Evolutionary conservation across 2,888 invertebrate genomes (phyloP), one percentile per base, ranked within the genome.

Genomic region (Stenodera caucasica): DNA sequence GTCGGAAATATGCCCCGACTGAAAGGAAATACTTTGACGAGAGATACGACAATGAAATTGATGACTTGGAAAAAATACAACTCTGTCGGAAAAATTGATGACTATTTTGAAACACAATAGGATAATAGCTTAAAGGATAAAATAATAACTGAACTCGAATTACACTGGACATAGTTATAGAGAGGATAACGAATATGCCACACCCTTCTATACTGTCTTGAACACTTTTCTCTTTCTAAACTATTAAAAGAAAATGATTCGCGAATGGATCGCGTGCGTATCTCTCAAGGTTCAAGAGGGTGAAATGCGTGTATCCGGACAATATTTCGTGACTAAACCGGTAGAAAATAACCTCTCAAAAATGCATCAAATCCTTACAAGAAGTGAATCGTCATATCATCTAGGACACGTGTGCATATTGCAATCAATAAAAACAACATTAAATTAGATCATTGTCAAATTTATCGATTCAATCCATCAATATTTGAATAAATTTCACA

Each of bases 361-460:
- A 62, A 63, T 59, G 59, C 57, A 63, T 59, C 60, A 61, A 49
- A 30, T 49, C 58, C 50, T 56, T n/a, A n/a, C 30, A 33, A 26
- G 26, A 58, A 61, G 40, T 62, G 59, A 63, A 57, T 58, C 60
- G 49, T 60, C 63, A 60, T 60, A 58, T 40, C 18, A 58, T 58
- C 62, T 53, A 26, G 15, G 14, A 55, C 59, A 57, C 55, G 59
- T 63, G 59, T 40, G n/a, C n/a, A n/a, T n/a, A 26, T 26, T 26
- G 2, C 26, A 26, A 26, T 26, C 26, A 26, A 26, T 26, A 26
- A 26, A 26, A 4, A 5, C 26, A 26, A 26, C 5, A 2, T 26
- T 26, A 5, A 26, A 26, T 26, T n/a, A n/a, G n/a, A 26, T 5
- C 26, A 26, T 26, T n/a, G n/a, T n/a, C n/a, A n/a, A 26, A 26